phyloP scores from a whole-genome alignment of 2,888 invertebrate genomes.

The Athrips mouffetella region DNA sequence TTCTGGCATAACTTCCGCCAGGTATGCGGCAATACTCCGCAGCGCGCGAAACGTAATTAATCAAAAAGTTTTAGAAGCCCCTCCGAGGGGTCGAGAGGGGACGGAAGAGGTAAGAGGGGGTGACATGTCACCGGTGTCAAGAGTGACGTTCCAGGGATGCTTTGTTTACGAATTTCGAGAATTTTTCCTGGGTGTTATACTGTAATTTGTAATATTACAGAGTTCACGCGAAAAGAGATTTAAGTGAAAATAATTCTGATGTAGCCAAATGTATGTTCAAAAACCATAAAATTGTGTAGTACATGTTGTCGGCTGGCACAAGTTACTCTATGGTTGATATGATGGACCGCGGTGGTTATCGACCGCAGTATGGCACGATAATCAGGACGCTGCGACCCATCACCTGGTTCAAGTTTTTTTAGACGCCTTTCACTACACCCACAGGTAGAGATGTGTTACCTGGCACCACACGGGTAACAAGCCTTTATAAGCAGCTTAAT shows the following conservation, averaged over 20 bases:
- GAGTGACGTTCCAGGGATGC: conserved; percentile 33
- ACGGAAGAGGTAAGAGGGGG: conserved; percentile 10
- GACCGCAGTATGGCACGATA: no score
- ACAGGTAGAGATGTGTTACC: no score
- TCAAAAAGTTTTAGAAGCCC: conserved; percentile 68
- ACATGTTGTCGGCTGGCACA: not conserved
- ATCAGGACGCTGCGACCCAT: no score
- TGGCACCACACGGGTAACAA: no score
- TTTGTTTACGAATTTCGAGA: not conserved
- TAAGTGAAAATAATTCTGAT: not conserved
- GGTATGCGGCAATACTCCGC: conserved; percentile 66
- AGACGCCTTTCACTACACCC: no score
- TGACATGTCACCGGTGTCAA: conserved; percentile 29
- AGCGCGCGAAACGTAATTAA: conserved; percentile 72
- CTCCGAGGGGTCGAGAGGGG: conserved; percentile 25
- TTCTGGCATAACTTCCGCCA: conserved; percentile 55
- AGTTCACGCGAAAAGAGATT: no score
- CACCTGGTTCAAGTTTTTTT: no score
- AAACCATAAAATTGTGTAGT: no score
- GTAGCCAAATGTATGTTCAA: no score
- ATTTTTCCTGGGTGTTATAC: not conserved
- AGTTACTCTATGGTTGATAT: no score
- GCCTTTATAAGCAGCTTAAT: no score
- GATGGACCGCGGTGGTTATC: no score
- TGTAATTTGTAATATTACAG: not conserved